Base-by-base conservation (phyloP, 2,888 invertebrate genomes). In the Melipona bicolor region DNA sequence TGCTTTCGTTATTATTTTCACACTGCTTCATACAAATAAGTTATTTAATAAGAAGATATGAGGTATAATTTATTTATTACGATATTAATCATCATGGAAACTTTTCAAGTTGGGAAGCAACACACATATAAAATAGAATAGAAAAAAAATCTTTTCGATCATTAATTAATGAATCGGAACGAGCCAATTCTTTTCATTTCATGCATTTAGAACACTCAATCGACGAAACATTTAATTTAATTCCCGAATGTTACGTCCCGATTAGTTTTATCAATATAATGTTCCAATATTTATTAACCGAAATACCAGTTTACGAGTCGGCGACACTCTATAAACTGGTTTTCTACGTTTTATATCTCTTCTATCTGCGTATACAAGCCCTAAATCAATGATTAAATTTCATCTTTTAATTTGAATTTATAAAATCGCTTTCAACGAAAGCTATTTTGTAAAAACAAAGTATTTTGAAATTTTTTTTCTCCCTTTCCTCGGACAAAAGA, bases 271-370 rank as follows among this genome's bases (percentile, higher is more conserved):
- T 65, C 64, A 43, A 24, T n/a, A n/a, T n/a, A 50, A 67, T 77
- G 54, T 54, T 61, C 32, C 59, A 32, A n/a, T 54, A 50, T 68
- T 81, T 62, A 74, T 79, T 70, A 77, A 73, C 36, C 67, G 27
- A 21, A 50, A 36, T 52, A 71, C 70, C 52, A 71, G 77, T 80
- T 77, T 59, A 54, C 49, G 59, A 59, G 36, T 71, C 56, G 62
- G 4, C 21, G 50, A 59, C 50, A 36, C 17, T 54, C 9, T 17
- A 32, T 17, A 24, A 68, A 80, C 82, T 65, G 76, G 76, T 81
- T 76, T 36, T 27, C 21, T 5, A 67, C 6, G 24, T 59, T 61
- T 67, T 1, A 67, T 61, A 77, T 71, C 61, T 71, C 67, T 71
- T 76, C 27, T 4, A 15, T 59, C n/a, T 19, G 21, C 52, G 21